phyloP scores from a whole-genome alignment of 2,113 vertebrate species.

The Bucco capensis region DNA sequence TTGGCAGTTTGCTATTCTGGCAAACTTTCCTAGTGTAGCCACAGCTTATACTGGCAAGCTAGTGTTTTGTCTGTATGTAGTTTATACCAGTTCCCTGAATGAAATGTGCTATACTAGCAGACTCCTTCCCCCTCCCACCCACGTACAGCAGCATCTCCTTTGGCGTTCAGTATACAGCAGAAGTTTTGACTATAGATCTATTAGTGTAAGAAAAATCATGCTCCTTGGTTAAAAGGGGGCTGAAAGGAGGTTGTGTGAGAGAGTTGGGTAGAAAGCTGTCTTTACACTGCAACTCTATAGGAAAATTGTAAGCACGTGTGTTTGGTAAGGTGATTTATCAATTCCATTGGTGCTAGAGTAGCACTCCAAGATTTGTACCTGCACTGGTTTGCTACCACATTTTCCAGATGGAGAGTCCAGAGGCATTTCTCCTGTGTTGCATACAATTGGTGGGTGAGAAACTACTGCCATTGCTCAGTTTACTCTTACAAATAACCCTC shows the following conservation, averaged over 20 bases:
- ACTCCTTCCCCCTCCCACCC: conserved; percentile 41
- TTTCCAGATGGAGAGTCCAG: neutral
- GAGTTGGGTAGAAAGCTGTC: neutral
- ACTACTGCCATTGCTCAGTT: neutral
- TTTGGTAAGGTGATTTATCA: neutral
- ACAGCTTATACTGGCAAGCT: conserved; percentile 66
- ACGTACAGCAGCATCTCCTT: conserved; percentile 44
- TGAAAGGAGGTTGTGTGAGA: neutral
- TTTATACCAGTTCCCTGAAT: conserved; percentile 64
- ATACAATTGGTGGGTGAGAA: neutral
- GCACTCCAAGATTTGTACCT: neutral
- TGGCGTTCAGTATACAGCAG: conserved; percentile 25
- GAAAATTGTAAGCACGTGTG: neutral
- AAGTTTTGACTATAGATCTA: conserved; percentile 7
- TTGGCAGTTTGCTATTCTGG: conserved; percentile 53
- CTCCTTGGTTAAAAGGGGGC: neutral
- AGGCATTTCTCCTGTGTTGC: neutral
- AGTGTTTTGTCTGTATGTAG: conserved; percentile 64
- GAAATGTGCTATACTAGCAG: conserved; percentile 59
- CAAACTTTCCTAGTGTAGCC: conserved; percentile 48
- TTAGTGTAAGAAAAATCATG: neutral
- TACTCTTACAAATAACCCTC: conserved; percentile 35
- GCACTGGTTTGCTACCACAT: neutral
- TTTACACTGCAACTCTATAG: neutral
- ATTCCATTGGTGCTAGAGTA: neutral